Evolutionary conservation across 2,888 invertebrate genomes (phyloP), one percentile per base, ranked within the genome.

Genomic region (Hedychridium roseum): DNA sequence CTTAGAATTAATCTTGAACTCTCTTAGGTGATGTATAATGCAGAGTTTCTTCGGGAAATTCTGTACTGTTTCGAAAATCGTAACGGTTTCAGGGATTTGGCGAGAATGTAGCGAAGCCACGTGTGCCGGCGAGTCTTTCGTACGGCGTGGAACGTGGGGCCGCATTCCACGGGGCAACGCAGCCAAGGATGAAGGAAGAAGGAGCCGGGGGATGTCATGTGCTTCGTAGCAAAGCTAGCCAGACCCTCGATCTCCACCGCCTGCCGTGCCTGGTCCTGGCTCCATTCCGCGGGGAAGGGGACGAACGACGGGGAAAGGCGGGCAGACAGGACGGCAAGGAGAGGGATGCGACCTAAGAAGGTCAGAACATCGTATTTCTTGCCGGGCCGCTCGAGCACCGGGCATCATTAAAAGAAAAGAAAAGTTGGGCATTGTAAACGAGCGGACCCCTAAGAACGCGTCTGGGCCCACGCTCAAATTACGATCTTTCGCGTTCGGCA

Each of bases 171-270:
- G 50, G 48, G 57, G 53, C 53, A 62, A 56, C 59, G 54, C 15
- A 54, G 50, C 63, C 57, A 47, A 60, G 55, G 60, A 57, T 60
- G 63, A 60, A 60, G 53, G 54, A 55, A 58, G 55, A 57, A 60
- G 54, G 54, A 51, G 49, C 43, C 35, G 60, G 56, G 63, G 53
- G 60, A 57, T 57, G 57, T 53, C 53, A 63, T 60, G 57, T 50
- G 50, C 54, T 53, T 38, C 55, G 44, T 18, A 45, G 43, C 35
- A 52, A 48, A 42, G 45, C 55, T 18, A 26, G 34, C 41, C 50
- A 30, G 42, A 30, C 34, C 36, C 41, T 30, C 49, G 43, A n/a
- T n/a, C n/a, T n/a, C n/a, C n/a, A n/a, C 41, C 50, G 43, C n/a
- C n/a, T n/a, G n/a, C 34, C 56, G 57, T 47, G 43, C 45, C 54